Evolutionary conservation across 2,113 vertebrate species (phyloP).

Genomic region (Onychostoma macrolepis): DNA sequence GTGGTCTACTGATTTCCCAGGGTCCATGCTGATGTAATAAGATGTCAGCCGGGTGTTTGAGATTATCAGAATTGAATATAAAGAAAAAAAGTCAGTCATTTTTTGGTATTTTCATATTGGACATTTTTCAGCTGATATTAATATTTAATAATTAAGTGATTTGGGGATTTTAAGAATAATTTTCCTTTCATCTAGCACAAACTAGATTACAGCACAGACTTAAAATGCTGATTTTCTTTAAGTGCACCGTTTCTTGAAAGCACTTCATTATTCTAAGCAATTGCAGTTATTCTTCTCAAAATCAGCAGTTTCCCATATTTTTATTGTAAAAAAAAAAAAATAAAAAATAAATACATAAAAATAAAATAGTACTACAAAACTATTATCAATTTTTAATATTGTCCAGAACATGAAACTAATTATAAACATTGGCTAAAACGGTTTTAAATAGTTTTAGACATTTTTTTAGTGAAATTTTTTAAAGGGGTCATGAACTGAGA

Average conservation of each 20-base stretch:
- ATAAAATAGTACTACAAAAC: not conserved
- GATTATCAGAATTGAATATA: not conserved
- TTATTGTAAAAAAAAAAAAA: not conserved
- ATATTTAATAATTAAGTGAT: not conserved
- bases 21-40: not conserved
- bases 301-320: not conserved
- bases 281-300: not conserved
- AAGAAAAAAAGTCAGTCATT: not conserved
- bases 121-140: not conserved
- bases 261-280: not conserved
- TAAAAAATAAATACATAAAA: too few species aligned
- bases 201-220: not conserved
- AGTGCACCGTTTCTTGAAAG: not conserved
- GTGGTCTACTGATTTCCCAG: constrained; percentile 1
- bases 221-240: not conserved
- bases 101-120: not conserved
- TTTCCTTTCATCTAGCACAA: not conserved
- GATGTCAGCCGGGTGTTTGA: not conserved
- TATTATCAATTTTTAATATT: not conserved
- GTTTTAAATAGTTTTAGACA: too few species aligned
- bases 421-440: not conserved
- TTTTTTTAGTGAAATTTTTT: too few species aligned
- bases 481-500: too few species aligned
- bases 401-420: not conserved
- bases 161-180: not conserved